phyloP scores from a whole-genome alignment of 2,113 vertebrate species.

The Excalfactoria chinensis region DNA sequence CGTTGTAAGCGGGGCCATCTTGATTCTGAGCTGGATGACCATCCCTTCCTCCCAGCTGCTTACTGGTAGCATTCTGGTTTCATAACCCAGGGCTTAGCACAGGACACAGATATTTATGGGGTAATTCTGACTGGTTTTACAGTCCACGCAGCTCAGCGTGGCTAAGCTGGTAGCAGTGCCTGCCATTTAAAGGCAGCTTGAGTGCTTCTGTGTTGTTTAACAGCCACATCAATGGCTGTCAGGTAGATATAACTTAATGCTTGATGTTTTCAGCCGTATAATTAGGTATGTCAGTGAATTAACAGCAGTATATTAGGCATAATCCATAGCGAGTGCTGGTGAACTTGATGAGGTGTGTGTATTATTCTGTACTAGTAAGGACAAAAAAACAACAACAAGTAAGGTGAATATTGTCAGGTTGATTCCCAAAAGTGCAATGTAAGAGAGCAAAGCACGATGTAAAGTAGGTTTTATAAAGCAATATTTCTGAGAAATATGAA shows the following conservation, averaged over 20 bases:
- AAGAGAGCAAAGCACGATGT: not conserved
- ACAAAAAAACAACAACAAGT: not conserved
- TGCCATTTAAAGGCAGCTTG: not conserved
- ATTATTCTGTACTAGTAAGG: not conserved
- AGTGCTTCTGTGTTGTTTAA: not conserved
- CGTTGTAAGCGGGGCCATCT: not conserved
- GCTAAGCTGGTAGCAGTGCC: not conserved
- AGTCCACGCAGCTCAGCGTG: not conserved
- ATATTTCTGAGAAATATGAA: not conserved
- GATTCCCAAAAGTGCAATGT: not conserved
- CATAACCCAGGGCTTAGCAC: not conserved
- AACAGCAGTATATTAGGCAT: not conserved
- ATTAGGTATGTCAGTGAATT: not conserved
- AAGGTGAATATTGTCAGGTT: not conserved
- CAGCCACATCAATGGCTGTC: slow-evolving; percentile 8
- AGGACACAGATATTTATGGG: not conserved
- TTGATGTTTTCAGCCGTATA: not conserved
- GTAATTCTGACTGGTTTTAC: not conserved
- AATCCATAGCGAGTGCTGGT: not conserved
- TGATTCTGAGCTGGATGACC: not conserved
- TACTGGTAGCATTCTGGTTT: not conserved
- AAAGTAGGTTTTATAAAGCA: not conserved
- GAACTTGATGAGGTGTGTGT: not conserved
- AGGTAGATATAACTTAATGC: not conserved
- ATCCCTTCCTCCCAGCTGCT: not conserved